Conservation (phyloP, 2,888 invertebrate genomes). For the Heliconius ismenius region DNA sequence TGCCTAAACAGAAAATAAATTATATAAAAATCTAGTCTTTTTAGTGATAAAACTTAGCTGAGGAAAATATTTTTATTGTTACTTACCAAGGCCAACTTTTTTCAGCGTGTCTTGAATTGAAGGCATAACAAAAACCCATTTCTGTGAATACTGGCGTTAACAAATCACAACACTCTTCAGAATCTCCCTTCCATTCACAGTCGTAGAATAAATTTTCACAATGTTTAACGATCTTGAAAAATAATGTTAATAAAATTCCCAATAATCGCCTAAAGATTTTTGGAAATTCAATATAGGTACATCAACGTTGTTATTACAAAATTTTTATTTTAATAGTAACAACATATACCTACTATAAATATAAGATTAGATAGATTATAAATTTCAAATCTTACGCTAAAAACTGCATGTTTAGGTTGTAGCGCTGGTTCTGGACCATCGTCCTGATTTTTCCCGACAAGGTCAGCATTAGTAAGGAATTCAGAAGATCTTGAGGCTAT, state of each 20-base stretch:
- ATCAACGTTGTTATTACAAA: too few species aligned
- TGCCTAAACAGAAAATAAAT: slow-evolving; percentile 60
- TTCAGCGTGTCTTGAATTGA: slow-evolving; percentile 84
- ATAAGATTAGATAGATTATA: not conserved
- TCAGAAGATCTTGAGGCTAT: slow-evolving; percentile 60
- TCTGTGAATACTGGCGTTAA: slow-evolving; percentile 88
- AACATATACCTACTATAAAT: not conserved
- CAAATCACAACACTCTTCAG: slow-evolving; percentile 84
- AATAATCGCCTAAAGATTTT: not conserved
- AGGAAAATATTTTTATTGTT: not conserved
- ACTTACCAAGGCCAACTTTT: slow-evolving; percentile 79
- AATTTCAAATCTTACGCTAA: slow-evolving; percentile 55
- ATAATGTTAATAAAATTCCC: not conserved
- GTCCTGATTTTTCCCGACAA: slow-evolving; percentile 52
- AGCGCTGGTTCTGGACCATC: slow-evolving; percentile 51
- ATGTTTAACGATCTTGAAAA: slow-evolving; percentile 78
- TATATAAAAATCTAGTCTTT: not conserved
- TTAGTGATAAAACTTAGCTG: not conserved
- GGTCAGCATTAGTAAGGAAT: slow-evolving; percentile 56
- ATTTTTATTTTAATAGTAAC: too few species aligned
- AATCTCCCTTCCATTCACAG: slow-evolving; percentile 86
- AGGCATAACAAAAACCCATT: slow-evolving; percentile 87
- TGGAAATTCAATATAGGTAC: too few species aligned
- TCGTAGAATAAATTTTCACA: slow-evolving; percentile 83
- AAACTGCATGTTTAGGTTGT: slow-evolving; percentile 68